phyloP scores from a whole-genome alignment of 2,888 invertebrate genomes.

The Xiphydria camelus region DNA sequence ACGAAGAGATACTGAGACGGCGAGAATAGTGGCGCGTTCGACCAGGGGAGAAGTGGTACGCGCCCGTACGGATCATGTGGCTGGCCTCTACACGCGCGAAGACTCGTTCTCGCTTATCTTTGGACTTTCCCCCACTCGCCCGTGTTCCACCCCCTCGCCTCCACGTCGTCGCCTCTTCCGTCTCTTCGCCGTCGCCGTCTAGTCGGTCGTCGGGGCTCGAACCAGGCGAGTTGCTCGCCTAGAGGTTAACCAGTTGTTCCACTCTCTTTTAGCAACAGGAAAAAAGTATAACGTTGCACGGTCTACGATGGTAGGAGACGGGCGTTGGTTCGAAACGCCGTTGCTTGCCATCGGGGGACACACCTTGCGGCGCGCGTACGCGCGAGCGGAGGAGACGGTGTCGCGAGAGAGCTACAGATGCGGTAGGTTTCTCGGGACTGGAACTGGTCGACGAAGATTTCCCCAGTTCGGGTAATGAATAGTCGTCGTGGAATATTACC shows the following conservation, averaged over 20 bases:
- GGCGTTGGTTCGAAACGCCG: no score
- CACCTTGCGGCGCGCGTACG: no score
- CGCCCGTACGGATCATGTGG: conserved; percentile 33
- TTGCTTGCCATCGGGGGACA: no score
- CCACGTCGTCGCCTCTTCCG: conserved; percentile 9
- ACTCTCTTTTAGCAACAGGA: conserved; percentile 41
- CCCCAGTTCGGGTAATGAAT: no score
- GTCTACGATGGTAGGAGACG: conserved; percentile 6
- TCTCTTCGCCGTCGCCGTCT: conserved; percentile 29
- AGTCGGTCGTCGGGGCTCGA: neutral
- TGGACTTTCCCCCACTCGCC: conserved; percentile 52
- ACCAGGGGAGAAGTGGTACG: neutral
- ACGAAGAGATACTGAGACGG: neutral
- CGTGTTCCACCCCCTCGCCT: conserved; percentile 17
- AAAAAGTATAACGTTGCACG: conserved; percentile 26
- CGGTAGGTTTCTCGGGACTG: no score
- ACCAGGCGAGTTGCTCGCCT: conserved; percentile 27
- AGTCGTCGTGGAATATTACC: no score
- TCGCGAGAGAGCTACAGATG: no score
- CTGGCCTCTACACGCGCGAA: conserved; percentile 36
- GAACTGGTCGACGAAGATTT: no score
- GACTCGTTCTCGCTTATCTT: conserved; percentile 53
- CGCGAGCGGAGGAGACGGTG: no score
- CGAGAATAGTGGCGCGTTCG: neutral
- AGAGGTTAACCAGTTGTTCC: conserved; percentile 58